phyloP scores from a whole-genome alignment of 2,888 invertebrate species.

The Sphecodes monilicornis region DNA sequence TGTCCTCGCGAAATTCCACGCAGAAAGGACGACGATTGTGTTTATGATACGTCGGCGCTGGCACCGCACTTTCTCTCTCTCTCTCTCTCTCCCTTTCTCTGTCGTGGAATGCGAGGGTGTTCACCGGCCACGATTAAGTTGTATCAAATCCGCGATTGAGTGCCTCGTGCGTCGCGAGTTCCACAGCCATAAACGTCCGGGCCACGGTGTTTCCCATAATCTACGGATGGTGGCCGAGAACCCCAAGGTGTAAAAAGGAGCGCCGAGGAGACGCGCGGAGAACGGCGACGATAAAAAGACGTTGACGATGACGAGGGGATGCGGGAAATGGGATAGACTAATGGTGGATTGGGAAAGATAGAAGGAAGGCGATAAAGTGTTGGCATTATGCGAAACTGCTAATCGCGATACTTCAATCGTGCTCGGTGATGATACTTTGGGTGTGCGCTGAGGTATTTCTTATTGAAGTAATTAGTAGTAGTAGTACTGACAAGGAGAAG shows the following conservation, averaged over 20 bases:
- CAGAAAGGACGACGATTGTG: conserved; percentile 58
- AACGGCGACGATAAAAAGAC: conserved; percentile 10
- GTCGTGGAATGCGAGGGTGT: conserved; percentile 67
- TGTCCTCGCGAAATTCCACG: conserved; percentile 60
- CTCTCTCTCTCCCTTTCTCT: neutral
- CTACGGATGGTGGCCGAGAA: conserved; percentile 66
- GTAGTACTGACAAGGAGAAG: too few relatives aligned
- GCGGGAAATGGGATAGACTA: conserved; percentile 3
- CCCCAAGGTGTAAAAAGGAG: conserved; percentile 46
- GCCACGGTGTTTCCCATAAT: conserved; percentile 78
- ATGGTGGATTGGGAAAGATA: conserved; percentile 21
- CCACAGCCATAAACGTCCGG: conserved; percentile 78
- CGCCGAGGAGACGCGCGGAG: conserved; percentile 2
- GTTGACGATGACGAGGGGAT: conserved; percentile 3
- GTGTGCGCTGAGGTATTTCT: neutral
- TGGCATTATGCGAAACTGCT: neutral
- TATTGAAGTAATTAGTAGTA: neutral
- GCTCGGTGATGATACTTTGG: neutral
- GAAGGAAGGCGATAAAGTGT: neutral
- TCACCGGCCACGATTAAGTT: conserved; percentile 78
- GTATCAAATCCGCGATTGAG: conserved; percentile 81
- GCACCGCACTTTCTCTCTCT: neutral
- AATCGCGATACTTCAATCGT: neutral
- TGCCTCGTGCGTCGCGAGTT: conserved; percentile 77
- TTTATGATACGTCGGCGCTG: conserved; percentile 64